Base-by-base conservation (phyloP, 2,888 invertebrate species). In the Trachelus troglodyta region DNA sequence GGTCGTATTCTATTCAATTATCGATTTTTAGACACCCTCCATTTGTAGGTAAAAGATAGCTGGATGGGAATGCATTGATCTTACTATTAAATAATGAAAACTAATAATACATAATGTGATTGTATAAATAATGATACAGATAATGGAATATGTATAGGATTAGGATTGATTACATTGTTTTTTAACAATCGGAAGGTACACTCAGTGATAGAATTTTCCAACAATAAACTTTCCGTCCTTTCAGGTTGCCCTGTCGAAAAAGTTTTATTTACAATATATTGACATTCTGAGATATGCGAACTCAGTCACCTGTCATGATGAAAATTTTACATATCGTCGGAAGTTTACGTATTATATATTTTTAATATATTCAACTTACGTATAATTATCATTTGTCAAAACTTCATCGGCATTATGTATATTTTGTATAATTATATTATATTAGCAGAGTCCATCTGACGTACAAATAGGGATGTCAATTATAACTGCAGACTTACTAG, bases 211-310 rank as follows among this genome's bases (percentile, higher is more conserved):
- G 15, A 40, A 40, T 40, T 40, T 40, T 15, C 6, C 1, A 6
- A 23, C 15, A 40, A 15, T 15, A 23, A 40, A 56, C 23, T 56
- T 6, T 56, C 23, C 23, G 56, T 30, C 4, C 0, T 30, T 71
- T 71, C 71, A 71, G 71, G 71, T 71, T 33, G 71, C 84, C 84
- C 83, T 85, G 84, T 81, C 83, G 84, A 71, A 85, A 86, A 83
- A 86, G 82, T 83, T 85, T 86, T 86, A 85, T 88, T 86, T 88
- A 88, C 88, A 88, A 86, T 85, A 84, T 87, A 85, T 86, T 86
- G 86, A 88, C 87, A 86, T 85, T 82, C 81, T 87, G 80, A 82
- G 82, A 84, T 34, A 30, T 75, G 82, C 81, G 75, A 79, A 82
- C 80, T 86, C 87, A 86, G 87, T 87, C 86, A 81, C 85, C 82